Evolutionary conservation across 2,888 invertebrate species (phyloP), one percentile per base, ranked within the genome.

Genomic region (Drosophila siamana): DNA sequence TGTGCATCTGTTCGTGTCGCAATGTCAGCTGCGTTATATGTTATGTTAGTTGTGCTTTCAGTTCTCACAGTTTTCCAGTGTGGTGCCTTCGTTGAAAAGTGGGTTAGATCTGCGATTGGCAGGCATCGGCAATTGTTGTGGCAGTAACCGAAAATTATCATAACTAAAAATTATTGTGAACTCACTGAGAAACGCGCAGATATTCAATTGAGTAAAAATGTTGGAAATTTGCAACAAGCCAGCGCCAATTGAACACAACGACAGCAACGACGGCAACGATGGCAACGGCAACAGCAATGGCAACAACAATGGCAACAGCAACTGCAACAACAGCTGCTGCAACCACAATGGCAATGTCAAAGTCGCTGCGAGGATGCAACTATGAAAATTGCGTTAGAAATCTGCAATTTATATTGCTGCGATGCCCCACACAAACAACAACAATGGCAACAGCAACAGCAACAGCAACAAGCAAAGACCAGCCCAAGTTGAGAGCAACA

Each of bases 301-400:
- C 36, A 60, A 11, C 38, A 24, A 15, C 15, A 38, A 6, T 44
- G 38, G 41, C 40, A 52, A 24, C 77, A 41, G 33, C 51, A 16
- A 22, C 50, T 22, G 36, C 30, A 62, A 28, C 64, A 48, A 40
- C 54, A 63, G 28, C 66, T 43, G 13, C 54, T 28, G 40, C 70
- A 63, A 73, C 81, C 70, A 78, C 89, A 87, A 81, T 84, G 82
- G 70, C 79, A 78, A 78, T 89, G 89, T 87, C 89, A 87, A 85
- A 81, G 76, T 61, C 57, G 75, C 79, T 68, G 65, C 62, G 54
- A 75, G 77, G 86, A 78, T 87, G 74, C 86, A 85, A 63, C 88
- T 87, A 85, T 80, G 88, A 84, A 89, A 84, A 84, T 86, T 88
- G 89, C 89, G 90, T 86, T 89, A 87, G 90, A 89, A 87, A 87